Base-by-base conservation (phyloP, 2,797 vertebrate genomes). In the Sebastes baramenuke region DNA sequence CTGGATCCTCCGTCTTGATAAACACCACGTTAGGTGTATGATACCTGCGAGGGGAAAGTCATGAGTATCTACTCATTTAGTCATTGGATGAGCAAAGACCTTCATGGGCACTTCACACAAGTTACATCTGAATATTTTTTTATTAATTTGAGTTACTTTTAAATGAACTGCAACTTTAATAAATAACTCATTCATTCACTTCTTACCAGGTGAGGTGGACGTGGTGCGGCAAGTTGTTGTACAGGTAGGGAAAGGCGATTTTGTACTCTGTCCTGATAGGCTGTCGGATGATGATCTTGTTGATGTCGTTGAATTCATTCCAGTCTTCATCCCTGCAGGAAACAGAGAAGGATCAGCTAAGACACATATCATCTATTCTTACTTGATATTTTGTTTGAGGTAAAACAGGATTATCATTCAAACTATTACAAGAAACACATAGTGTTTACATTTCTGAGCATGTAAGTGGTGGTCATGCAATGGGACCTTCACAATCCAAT, bases 231-330 rank as follows among this genome's bases (percentile, higher is more conserved):
- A 99, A 94, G 88, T 99, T 99, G 94, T 99, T 99, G 95, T 99
- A 99, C 86, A 99, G 83, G 89, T 99, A 99, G 0, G 98, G 99
- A 81, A 99, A 99, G 16, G 98, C 99, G 0, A 99, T 99, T 95
- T 99, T 99, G 93, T 99, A 99, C 88, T 99, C 99, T 0, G 98
- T 99, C 85, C 98, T 97, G 88, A 99, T 99, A 0, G 98, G 98
- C 94, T 99, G 98, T 42, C 98, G 95, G 87, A 99, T 99, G 92
- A 99, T 99, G 86, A 99, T 99, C 89, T 99, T 99, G 93, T 99
- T 99, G 94, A 99, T 99, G 92, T 99, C 99, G 6, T 99, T 99
- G 89, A 99, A 99, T 85, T 99, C 99, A 64, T 99, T 99, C 99
- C 99, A 99, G 93, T 99, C 99, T 95, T 99, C 99, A 92, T 99